Evolutionary conservation across 2,113 vertebrate genomes (phyloP), one percentile per base, ranked within the genome.

Genomic region (Pterophyllum scalare): DNA sequence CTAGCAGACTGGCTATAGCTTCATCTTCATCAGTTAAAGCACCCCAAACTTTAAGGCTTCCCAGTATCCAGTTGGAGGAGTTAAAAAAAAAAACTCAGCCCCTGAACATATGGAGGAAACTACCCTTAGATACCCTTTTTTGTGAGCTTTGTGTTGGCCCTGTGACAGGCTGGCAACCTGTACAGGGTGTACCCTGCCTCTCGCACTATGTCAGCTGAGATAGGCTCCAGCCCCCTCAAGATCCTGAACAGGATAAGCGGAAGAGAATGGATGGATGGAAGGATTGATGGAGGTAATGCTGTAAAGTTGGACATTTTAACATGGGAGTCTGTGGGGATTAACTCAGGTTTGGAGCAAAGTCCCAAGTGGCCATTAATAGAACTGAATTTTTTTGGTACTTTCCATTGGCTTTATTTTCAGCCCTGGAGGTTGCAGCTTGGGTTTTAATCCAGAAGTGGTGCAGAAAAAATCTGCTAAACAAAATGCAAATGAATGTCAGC

Each of bases 271-370:
- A 28, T 28, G 26, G 26, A 28, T 28, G 26, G 26, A 28, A 3
- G 26, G 26, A n/a, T n/a, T n/a, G n/a, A 28, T 28, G 26, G 26
- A 28, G 26, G 26, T 24, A 49, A 49, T 2, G 0, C 49, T 28
- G 46, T 6, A 17, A 49, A 49, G 9, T 20, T 70, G 24, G 9
- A 28, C 40, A 28, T 49, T 49, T 28, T 28, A 13, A 20, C 24
- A 1, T 28, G 40, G 46, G 9, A 12, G 40, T 12, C 19, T 28
- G 9, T n/a, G 31, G 20, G 19, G 22, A 65, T 0, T 2, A 28
- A 11, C 26, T 26, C 17, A 20, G 24, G 24, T 52, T 52, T 72
- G 2, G 17, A 31, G 65, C 49, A 24, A 70, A 11, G 9, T 19
- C 65, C 52, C 65, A 26, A 52, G 46, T 72, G 65, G 65, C 46